Evolutionary conservation across 1,140 invertebrate species (phyloP), one percentile per base, ranked within the genome.

Genomic region (Meteorus sp.): DNA sequence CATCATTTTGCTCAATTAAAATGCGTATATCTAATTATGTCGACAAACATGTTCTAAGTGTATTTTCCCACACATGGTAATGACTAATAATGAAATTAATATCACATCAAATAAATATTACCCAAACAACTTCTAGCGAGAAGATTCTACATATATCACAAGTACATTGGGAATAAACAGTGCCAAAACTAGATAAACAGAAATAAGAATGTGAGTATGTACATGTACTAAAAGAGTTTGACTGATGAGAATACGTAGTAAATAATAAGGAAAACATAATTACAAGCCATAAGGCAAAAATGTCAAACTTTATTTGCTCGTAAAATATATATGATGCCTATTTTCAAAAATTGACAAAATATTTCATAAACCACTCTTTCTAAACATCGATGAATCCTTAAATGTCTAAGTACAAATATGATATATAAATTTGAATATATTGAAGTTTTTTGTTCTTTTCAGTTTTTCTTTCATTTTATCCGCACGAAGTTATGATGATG

Each of bases 261-360:
- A 60, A 56, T 37, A 45, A 52, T 56, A 41, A 53, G 27, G 33
- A 55, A 58, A 25, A 43, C 33, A 61, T 55, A 51, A 45, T 55
- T 39, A 48, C 17, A 29, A 29, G 29, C 22, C 13, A 62, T 50
- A 57, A 15, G 45, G 56, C 54, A 50, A 48, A 59, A 37, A 64
- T 39, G 61, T 65, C 56, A 62, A 70, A 58, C 59, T 70, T 72
- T 68, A 65, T 69, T 73, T 69, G 70, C 59, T 69, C 44, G 61
- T 58, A 71, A 68, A 66, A 70, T 62, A 69, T 51, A 59, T 55
- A 63, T 62, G 60, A 55, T 51, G 45, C 47, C 23, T 57, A 44
- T 57, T 31, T 47, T 43, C 29, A 33, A 33, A 11, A 19, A 23
- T 17, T 23, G 39, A 13, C 15, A 37, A 15, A 52, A 20, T 13